Evolutionary conservation across 2,113 vertebrate genomes (phyloP).

Genomic region (Girardinichthys multiradiatus): DNA sequence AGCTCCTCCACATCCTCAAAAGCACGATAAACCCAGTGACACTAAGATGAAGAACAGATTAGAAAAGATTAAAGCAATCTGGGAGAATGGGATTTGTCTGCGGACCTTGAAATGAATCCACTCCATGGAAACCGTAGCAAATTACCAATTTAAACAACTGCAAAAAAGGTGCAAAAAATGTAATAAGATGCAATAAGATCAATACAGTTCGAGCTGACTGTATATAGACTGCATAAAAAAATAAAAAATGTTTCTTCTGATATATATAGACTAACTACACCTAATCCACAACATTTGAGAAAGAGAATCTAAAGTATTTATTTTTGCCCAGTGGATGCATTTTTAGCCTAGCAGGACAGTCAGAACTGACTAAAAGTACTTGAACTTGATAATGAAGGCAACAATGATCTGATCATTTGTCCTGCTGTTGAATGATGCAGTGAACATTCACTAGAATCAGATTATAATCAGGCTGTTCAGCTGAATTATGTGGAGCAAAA

Average conservation of each 20-base stretch:
- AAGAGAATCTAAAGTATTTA: neutral
- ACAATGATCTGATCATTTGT: conserved; percentile 43
- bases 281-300: neutral
- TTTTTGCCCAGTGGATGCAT: neutral
- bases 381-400: conserved; percentile 7
- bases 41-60: conserved; percentile 48
- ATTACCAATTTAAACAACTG: neutral
- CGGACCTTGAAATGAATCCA: neutral
- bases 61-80: conserved; percentile 11
- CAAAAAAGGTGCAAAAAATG: neutral
- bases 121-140: too few relatives aligned
- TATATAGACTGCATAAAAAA: neutral
- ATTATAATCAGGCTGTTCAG: conserved; percentile 18
- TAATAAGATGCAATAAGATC: neutral
- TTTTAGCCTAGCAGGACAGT: conserved; percentile 16
- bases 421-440: conserved; percentile 37
- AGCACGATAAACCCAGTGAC: conserved; percentile 91
- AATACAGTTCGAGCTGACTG: too few relatives aligned
- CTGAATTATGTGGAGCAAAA: conserved; percentile 20
- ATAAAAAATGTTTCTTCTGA: neutral
- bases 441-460: conserved; percentile 22
- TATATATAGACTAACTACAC: neutral
- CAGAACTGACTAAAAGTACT: conserved; percentile 2
- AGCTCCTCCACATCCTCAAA: conserved; percentile 91
- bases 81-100: neutral